These are phyloP conservation scores for Palythoa grandiflora DNA, from an alignment of 92 coral and sea anemone genomes.

Conservation along the genomic window DNA sequence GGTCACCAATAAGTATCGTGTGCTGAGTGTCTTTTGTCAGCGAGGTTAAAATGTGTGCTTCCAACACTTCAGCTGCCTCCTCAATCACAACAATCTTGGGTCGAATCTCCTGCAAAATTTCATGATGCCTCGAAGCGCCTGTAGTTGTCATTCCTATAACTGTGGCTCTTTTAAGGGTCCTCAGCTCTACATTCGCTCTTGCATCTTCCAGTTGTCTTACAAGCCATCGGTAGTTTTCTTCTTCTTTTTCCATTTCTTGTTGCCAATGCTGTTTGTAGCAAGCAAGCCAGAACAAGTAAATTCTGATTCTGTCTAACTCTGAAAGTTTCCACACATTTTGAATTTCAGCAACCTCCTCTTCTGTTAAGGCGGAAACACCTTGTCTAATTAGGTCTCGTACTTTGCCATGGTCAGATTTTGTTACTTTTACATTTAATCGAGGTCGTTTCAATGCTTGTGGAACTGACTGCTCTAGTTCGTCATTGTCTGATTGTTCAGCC, in stretches of 20 bases:
- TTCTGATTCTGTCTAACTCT: slow-evolving; percentile 23
- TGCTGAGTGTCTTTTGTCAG: slow-evolving; percentile 58
- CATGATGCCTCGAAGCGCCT: slow-evolving; percentile 61
- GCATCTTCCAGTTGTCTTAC: slow-evolving; percentile 38
- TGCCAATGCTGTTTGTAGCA: slow-evolving; percentile 41
- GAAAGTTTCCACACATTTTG: slow-evolving; percentile 38
- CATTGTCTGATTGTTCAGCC: neutral
- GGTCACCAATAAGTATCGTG: slow-evolving; percentile 63
- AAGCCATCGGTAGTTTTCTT: slow-evolving; percentile 4
- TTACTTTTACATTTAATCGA: neutral
- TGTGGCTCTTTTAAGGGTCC: slow-evolving; percentile 47
- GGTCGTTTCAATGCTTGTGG: neutral
- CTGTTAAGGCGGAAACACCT: slow-evolving; percentile 26
- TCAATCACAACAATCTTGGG: slow-evolving; percentile 62
- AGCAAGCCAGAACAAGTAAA: slow-evolving; percentile 34
- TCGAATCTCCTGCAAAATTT: slow-evolving; percentile 52
- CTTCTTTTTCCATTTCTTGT: slow-evolving; percentile 23
- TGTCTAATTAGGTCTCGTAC: slow-evolving; percentile 5
- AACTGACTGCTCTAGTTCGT: neutral
- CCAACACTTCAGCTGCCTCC: slow-evolving; percentile 68
- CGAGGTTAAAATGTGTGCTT: slow-evolving; percentile 63
- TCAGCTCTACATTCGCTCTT: slow-evolving; percentile 44
- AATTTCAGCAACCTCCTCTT: slow-evolving; percentile 7
- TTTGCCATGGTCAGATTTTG: neutral
- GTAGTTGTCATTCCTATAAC: slow-evolving; percentile 68